These are phyloP conservation scores for Neocloeon triangulifer DNA, from an alignment of 1,140 invertebrate species.

Conservation along the genomic window DNA sequence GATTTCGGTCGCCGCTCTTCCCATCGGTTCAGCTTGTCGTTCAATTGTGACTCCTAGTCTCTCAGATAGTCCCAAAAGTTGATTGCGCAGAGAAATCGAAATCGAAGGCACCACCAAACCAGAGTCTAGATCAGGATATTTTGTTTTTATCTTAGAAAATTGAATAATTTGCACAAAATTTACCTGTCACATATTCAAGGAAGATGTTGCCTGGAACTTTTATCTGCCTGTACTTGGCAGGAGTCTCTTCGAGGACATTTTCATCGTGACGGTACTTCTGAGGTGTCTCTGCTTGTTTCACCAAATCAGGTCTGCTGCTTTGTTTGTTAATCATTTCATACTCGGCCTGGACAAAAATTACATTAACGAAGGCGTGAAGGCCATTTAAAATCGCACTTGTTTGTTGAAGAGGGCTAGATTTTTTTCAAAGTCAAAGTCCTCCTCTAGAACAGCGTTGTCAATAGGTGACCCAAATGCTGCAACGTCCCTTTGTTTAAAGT, in stretches of 20 bases:
- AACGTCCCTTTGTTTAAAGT: conserved; percentile 24
- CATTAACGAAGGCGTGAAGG: too few relatives aligned
- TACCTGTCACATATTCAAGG: conserved; percentile 50
- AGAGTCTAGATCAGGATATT: conserved; percentile 27
- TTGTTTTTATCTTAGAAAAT: too few relatives aligned
- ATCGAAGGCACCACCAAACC: conserved; percentile 59
- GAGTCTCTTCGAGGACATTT: conserved; percentile 48
- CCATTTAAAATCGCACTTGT: too few relatives aligned
- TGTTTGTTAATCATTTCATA: conserved; percentile 56
- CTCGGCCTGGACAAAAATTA: conserved; percentile 26
- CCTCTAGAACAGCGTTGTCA: conserved; percentile 24
- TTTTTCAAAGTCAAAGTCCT: conserved; percentile 86
- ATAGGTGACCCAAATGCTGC: conserved; percentile 34
- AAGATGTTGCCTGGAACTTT: conserved; percentile 32
- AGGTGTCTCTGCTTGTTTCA: conserved; percentile 20
- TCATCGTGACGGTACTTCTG: conserved; percentile 54
- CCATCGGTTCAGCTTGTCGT: conserved; percentile 46
- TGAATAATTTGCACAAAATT: too few relatives aligned
- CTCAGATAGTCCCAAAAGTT: conserved; percentile 39
- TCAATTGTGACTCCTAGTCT: conserved; percentile 39
- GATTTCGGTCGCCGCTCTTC: conserved; percentile 53
- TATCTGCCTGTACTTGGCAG: conserved; percentile 43
- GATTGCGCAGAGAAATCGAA: conserved; percentile 33
- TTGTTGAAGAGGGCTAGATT: conserved; percentile 82
- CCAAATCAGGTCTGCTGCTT: conserved; percentile 45